Percentiles rank a stretch among this genome's conserved stretches.
These are phyloP conservation scores for Lampropteryx suffumata DNA, from an alignment of 2,888 invertebrate species.

Conservation along the genomic window DNA sequence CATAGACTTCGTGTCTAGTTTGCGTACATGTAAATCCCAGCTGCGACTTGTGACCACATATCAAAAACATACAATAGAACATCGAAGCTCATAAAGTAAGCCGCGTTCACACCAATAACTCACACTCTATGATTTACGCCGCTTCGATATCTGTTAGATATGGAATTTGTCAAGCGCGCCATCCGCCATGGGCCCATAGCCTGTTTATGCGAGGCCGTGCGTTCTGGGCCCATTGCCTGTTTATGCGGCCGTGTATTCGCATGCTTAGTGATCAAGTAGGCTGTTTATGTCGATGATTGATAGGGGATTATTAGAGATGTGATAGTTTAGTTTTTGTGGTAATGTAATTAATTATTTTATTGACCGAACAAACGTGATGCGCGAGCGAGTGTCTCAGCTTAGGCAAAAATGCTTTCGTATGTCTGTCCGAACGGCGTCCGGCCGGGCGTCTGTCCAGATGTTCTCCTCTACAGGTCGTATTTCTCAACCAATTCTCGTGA, in stretches of 20 bases:
- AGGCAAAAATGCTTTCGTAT: no score
- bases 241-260: slow-evolving; percentile 62
- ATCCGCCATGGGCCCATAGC: slow-evolving; percentile 47
- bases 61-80: slow-evolving; percentile 25
- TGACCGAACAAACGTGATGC: no score
- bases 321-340: slow-evolving; percentile 1
- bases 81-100: slow-evolving; percentile 39
- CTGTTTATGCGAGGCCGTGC: slow-evolving; percentile 70
- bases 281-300: slow-evolving; percentile 15
- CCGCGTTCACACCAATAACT: slow-evolving; percentile 41
- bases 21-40: slow-evolving; percentile 24
- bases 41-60: slow-evolving; percentile 12
- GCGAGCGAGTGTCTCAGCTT: no score
- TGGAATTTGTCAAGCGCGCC: slow-evolving; percentile 71
- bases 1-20: no score
- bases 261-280: slow-evolving; percentile 15
- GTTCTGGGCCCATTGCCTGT: slow-evolving; percentile 55
- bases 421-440: no score
- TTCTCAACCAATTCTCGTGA: no score
- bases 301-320: slow-evolving; percentile 16
- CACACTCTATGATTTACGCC: slow-evolving; percentile 61
- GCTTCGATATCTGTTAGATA: slow-evolving; percentile 76
- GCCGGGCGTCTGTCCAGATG: no score
- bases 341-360: no score
- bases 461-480: no score